Evolutionary conservation across 2,888 invertebrate genomes (phyloP), one percentile per base, ranked within the genome.

Genomic region (Aporophyla nigra): DNA sequence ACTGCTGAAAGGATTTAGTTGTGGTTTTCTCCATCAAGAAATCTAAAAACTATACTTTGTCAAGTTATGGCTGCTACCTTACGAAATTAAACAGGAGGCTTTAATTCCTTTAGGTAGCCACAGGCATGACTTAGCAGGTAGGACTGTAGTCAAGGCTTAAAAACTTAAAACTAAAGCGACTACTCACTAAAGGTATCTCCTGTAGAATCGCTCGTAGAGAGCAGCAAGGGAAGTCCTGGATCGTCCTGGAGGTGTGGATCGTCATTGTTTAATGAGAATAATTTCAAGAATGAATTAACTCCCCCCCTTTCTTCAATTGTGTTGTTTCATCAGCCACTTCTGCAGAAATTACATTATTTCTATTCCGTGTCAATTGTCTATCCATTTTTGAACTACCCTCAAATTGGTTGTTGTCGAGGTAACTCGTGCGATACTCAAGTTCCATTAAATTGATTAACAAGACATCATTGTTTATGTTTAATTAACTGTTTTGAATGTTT

Each of bases 391-490:
- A 58, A 68, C 67, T 70, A 43, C 66, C 16, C 54, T 49, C 40
- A 53, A 75, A 33, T 83, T 74, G 21, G 16, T 12, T 49, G 56
- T 65, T 63, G 33, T 78, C 58, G n/a, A n/a, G 27, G 54, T 16
- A 24, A 74, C 40, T 62, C 51, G 24, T 33, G 33, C 54, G n/a
- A 43, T 61, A 71, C 19, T n/a, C 33, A 10, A 49, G 16, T 63
- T 70, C 67, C 9, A 73, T 69, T 68, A 58, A 82, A 71, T 67
- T 54, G 27, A 69, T 69, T 53, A 82, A 70, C 14, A 63, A 66
- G 14, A 58, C 49, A 51, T 70, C 16, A 49, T 62, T 51, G 66
- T 62, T 84, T 59, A 66, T 27, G 14, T 66, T 75, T 53, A 54
- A 73, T 70, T 51, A 10, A 78, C 49, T 33, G 43, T 80, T 80